Conservation (phyloP, 1,140 invertebrate genomes). For the Mercenaria mercenaria region DNA sequence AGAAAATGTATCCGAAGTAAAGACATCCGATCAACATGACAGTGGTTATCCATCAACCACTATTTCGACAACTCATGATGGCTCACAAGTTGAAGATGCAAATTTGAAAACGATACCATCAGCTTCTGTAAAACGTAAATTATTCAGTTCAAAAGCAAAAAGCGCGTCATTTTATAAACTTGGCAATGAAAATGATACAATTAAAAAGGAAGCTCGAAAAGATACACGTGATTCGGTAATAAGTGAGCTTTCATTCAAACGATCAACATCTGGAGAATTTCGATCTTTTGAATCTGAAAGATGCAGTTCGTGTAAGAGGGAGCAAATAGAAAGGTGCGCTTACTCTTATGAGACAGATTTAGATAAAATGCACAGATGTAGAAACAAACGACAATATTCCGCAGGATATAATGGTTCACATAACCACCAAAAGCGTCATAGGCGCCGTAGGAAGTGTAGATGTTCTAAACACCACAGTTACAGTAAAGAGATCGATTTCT, state of each 20-base stretch:
- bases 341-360: slow-evolving; percentile 20
- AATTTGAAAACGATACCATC: background rate
- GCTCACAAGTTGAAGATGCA: background rate
- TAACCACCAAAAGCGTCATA: slow-evolving; percentile 12
- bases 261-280: slow-evolving; percentile 1
- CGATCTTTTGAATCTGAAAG: slow-evolving; percentile 25
- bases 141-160: slow-evolving; percentile 49
- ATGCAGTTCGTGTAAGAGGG: background rate
- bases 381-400: background rate
- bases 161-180: slow-evolving; percentile 54
- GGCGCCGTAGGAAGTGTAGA: background rate
- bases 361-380: background rate
- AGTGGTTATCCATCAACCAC: slow-evolving; percentile 58
- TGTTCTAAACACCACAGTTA: slow-evolving; percentile 1
- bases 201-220: background rate
- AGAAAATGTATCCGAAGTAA: background rate
- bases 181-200: background rate
- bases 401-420: background rate
- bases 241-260: background rate
- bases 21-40: slow-evolving; percentile 9
- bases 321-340: background rate
- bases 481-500: background rate
- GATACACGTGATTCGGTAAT: background rate
- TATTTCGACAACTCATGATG: background rate
- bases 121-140: slow-evolving; percentile 31